Percentiles rank a stretch among this genome's conserved stretches.
phyloP scores from a whole-genome alignment of 2,797 vertebrate genomes.

The Acipenser oxyrinchus region DNA sequence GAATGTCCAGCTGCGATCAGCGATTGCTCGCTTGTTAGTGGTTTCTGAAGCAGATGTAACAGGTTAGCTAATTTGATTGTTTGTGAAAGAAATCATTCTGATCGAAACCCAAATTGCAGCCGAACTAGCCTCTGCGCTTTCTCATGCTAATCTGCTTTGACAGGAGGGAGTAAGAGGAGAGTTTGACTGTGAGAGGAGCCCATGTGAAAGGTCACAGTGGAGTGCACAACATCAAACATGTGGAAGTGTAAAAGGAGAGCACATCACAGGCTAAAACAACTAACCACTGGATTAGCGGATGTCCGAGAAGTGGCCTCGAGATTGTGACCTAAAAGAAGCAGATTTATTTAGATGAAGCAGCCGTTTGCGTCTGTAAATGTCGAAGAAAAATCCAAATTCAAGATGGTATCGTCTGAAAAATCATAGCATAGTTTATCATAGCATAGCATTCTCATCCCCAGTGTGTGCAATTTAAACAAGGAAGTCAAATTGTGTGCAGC shows the following conservation, averaged over 20 bases:
- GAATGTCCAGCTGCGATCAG: constrained; percentile 53
- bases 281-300: constrained; percentile 76
- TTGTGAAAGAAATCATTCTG: constrained; percentile 97
- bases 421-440: constrained; percentile 8
- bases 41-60: constrained; percentile 87
- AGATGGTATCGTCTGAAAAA: constrained; percentile 9
- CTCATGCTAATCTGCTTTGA: constrained; percentile 81
- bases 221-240: constrained; percentile 69
- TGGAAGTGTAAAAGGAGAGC: constrained; percentile 83
- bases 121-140: constrained; percentile 72
- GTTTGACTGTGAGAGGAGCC: constrained; percentile 70
- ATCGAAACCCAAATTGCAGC: constrained; percentile 88
- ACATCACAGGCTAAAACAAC: constrained; percentile 72
- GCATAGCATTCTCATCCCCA: constrained; percentile 3
- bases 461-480: neutral
- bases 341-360: neutral
- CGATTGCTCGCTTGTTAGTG: constrained; percentile 63
- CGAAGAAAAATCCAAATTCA: constrained; percentile 21
- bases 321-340: constrained; percentile 31
- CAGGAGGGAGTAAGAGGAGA: constrained; percentile 77
- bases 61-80: constrained; percentile 95
- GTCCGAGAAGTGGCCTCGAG: constrained; percentile 78
- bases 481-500: neutral
- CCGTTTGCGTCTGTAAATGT: constrained; percentile 32
- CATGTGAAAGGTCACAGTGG: constrained; percentile 70